Conservation (phyloP, 2,888 invertebrate genomes). For the Candidula unifasciata region DNA sequence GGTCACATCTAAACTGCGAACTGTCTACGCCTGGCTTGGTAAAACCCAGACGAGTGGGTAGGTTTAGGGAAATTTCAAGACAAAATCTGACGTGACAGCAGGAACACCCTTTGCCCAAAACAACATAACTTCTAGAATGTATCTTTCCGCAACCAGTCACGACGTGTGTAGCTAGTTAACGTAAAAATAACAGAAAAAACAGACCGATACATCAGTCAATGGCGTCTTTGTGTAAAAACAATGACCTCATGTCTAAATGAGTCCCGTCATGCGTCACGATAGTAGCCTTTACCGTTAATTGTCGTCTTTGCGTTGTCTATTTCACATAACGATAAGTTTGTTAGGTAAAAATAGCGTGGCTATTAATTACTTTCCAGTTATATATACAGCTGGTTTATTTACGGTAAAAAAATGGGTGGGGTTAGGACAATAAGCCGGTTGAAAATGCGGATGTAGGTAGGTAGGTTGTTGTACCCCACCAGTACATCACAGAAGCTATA, state of each 20-base stretch:
- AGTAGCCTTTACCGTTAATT: not conserved
- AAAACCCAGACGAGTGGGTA: too few relatives aligned
- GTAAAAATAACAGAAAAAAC: not conserved
- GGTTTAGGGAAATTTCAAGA: too few relatives aligned
- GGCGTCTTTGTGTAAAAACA: not conserved
- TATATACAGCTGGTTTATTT: not conserved
- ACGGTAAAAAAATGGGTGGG: not conserved
- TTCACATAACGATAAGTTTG: not conserved
- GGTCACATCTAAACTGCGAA: too few relatives aligned
- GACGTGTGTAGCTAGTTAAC: not conserved
- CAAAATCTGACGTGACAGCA: too few relatives aligned
- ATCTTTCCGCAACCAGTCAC: too few relatives aligned
- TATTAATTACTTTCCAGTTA: not conserved
- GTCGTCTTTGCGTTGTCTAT: not conserved
- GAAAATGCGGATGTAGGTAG: too few relatives aligned
- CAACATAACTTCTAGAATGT: too few relatives aligned
- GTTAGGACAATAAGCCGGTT: not conserved
- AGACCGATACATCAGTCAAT: not conserved
- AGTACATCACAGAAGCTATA: too few relatives aligned
- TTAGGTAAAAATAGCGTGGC: not conserved
- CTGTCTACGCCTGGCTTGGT: too few relatives aligned
- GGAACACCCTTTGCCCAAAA: too few relatives aligned
- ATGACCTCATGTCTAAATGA: not conserved
- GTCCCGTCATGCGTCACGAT: not conserved
- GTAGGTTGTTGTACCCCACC: too few relatives aligned